Conservation (phyloP, 2,797 vertebrate species). For the Eutrigla gurnardus region DNA sequence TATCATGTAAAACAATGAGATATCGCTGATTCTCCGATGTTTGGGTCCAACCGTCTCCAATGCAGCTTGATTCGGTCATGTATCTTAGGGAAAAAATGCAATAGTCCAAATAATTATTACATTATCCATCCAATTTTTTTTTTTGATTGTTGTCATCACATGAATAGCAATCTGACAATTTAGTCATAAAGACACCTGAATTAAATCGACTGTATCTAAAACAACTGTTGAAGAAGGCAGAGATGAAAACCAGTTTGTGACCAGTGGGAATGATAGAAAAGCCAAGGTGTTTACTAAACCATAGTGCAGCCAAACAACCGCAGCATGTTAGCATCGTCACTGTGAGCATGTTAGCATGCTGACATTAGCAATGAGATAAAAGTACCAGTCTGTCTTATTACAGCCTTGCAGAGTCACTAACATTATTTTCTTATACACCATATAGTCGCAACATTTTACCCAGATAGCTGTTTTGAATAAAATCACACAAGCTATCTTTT, state of each 20-base stretch:
- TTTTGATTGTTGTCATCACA: neutral
- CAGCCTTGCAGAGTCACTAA: neutral
- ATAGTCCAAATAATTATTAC: neutral
- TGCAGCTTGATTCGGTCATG: neutral
- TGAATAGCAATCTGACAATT: neutral
- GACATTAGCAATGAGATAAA: neutral
- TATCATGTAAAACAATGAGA: constrained; percentile 57
- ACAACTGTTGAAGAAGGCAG: neutral
- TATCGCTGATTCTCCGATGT: constrained; percentile 5
- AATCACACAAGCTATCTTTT: no score
- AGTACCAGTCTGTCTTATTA: no score
- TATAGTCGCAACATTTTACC: no score
- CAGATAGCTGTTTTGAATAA: no score
- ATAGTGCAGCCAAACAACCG: neutral
- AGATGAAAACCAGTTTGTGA: neutral
- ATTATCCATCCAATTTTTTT: neutral
- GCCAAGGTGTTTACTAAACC: neutral
- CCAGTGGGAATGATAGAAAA: neutral
- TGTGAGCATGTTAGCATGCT: neutral
- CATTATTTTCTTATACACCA: no score
- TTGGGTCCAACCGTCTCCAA: constrained; percentile 18
- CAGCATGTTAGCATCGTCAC: neutral
- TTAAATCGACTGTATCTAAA: neutral
- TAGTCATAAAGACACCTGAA: neutral
- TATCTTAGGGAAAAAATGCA: neutral